Evolutionary conservation across 2,888 invertebrate genomes (phyloP).

Genomic region (Machimus atricapillus): DNA sequence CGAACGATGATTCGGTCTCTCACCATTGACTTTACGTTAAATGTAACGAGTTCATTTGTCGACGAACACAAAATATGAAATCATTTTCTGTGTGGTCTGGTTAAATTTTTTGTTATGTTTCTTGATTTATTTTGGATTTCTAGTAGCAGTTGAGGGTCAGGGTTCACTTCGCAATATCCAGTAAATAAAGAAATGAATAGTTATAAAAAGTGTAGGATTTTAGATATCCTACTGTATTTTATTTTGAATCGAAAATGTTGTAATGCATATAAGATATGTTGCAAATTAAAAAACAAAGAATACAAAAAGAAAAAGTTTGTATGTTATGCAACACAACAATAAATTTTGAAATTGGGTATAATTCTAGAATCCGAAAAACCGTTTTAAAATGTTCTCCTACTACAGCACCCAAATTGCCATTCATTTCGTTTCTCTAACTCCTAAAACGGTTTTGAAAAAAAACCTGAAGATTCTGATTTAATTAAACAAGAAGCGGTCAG

Average conservation of each 20-base stretch:
- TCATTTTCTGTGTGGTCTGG: background rate
- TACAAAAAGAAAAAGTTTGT: no score
- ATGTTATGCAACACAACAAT: no score
- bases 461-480: background rate
- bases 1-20: constrained; percentile 3
- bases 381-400: no score
- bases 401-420: no score
- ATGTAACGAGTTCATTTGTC: background rate
- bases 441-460: background rate
- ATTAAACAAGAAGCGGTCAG: background rate
- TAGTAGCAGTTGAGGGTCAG: background rate
- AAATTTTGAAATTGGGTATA: no score
- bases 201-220: background rate
- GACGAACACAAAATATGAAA: background rate
- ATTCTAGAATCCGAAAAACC: background rate
- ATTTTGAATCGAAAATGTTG: background rate
- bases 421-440: background rate
- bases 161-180: background rate
- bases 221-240: no score
- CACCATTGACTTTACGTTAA: constrained; percentile 31
- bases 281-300: no score
- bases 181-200: background rate
- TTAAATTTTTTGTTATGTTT: background rate
- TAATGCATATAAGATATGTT: background rate
- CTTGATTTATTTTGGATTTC: background rate